Evolutionary conservation across 2,888 invertebrate species (phyloP).

Genomic region (Griposia aprilina): DNA sequence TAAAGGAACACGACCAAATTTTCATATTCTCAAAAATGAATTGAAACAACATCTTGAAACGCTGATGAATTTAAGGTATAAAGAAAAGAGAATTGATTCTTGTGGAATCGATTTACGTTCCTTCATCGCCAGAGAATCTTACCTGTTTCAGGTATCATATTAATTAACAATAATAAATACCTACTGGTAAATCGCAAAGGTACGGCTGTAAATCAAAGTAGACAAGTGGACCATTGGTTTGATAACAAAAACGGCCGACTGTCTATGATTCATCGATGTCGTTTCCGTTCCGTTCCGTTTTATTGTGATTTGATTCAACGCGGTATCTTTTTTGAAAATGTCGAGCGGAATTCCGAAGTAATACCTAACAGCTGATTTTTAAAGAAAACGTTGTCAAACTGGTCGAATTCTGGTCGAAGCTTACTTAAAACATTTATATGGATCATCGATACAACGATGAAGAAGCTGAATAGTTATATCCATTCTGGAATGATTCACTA

Average conservation of each 20-base stretch:
- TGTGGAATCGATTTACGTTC: background rate
- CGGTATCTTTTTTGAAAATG: background rate
- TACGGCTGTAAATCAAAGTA: constrained; percentile 52
- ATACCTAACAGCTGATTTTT: background rate
- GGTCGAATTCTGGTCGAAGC: too few species aligned
- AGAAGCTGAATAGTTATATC: background rate
- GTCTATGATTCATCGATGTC: constrained; percentile 70
- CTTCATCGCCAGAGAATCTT: background rate
- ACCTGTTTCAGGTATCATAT: background rate
- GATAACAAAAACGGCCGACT: constrained; percentile 65
- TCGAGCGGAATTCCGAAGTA: background rate
- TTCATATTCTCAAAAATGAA: too few species aligned
- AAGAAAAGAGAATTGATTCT: background rate
- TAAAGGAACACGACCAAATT: too few species aligned
- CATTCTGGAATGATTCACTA: background rate
- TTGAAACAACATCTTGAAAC: background rate
- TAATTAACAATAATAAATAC: background rate
- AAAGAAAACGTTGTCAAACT: too few species aligned
- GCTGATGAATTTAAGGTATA: background rate
- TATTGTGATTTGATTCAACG: constrained; percentile 55
- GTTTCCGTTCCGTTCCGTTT: constrained; percentile 68
- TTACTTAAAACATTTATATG: too few species aligned
- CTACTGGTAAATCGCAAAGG: constrained; percentile 10
- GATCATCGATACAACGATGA: too few species aligned
- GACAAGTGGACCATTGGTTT: constrained; percentile 71